Evolutionary conservation across 1,140 invertebrate genomes (phyloP), one percentile per base, ranked within the genome.

Genomic region (Ephestia elutella): DNA sequence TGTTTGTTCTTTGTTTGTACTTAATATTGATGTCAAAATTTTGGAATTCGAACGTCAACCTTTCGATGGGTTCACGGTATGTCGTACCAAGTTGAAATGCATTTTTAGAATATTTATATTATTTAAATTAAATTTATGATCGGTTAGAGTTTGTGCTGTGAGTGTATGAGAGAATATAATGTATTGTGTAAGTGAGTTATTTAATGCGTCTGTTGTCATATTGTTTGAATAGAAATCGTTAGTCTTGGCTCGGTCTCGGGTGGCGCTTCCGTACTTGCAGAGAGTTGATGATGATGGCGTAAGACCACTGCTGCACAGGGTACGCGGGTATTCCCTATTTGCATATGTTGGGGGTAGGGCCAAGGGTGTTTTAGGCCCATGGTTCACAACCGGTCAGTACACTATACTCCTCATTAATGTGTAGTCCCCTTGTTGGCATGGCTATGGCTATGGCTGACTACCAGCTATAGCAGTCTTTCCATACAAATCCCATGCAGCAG

Each of bases 61-160:
- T 60, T 5, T 54, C 3, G 30, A 51, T 28, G 69, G 68, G 63
- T 70, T 62, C 71, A 70, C 71, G 55, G 65, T 57, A 80, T 75
- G 85, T 87, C 85, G 85, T 87, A 87, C 85, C 85, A 78, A 80
- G 80, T 86, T 72, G 55, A 80, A 87, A 76, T 87, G 85, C 85
- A 87, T 87, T 87, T 87, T 74, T 86, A 87, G 79, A 76, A 67
- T 85, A 86, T 85, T 86, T 83, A 84, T 84, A 73, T 80, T 79
- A 81, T 82, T 86, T 86, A 86, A 86, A 86, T 78, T 77, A 86
- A 81, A 78, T 61, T 80, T 72, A 74, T 75, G 71, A 79, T 82
- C 70, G 77, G 73, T 73, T 77, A 72, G 70, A 75, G 80, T 80
- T 50, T 75, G 80, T 80, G 80, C 80, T 85, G 82, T 85, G 83